phyloP scores from a whole-genome alignment of 2,888 invertebrate species.

The Stegophylla sp. region DNA sequence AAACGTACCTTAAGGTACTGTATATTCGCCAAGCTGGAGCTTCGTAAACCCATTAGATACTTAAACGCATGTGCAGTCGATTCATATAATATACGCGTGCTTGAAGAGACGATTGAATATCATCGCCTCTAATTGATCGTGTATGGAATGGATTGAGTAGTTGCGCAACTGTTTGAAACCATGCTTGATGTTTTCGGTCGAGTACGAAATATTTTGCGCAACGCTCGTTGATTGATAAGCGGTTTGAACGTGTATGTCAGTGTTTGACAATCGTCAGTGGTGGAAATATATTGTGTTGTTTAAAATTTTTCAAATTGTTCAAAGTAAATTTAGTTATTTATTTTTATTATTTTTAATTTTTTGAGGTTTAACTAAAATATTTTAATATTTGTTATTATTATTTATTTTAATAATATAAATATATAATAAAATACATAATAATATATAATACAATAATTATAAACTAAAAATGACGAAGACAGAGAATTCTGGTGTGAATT shows the following conservation, averaged over 20 bases:
- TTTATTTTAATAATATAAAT: constrained; percentile 1
- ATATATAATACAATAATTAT: no score
- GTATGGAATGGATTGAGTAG: no score
- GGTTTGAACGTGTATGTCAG: constrained; percentile 28
- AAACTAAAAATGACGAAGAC: not conserved
- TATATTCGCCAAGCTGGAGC: no score
- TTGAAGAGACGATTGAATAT: no score
- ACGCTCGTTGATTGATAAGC: constrained; percentile 20
- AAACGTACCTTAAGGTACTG: no score
- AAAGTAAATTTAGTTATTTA: not conserved
- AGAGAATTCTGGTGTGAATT: constrained; percentile 14
- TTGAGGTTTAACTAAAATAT: constrained; percentile 23
- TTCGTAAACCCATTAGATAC: no score
- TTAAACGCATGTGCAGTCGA: no score
- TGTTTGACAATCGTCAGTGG: constrained; percentile 33
- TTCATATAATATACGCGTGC: no score
- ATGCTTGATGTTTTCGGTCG: constrained; percentile 31
- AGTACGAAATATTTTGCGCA: constrained; percentile 28
- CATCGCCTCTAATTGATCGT: no score
- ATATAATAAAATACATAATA: constrained; percentile 6
- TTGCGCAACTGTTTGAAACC: constrained; percentile 23
- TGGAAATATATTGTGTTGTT: constrained; percentile 23
- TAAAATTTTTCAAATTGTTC: constrained; percentile 11
- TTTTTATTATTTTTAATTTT: constrained; percentile 10
- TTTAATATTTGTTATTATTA: constrained; percentile 6